Evolutionary conservation across 2,888 invertebrate species (phyloP), one percentile per base, ranked within the genome.

Genomic region (Hemithea aestivaria): DNA sequence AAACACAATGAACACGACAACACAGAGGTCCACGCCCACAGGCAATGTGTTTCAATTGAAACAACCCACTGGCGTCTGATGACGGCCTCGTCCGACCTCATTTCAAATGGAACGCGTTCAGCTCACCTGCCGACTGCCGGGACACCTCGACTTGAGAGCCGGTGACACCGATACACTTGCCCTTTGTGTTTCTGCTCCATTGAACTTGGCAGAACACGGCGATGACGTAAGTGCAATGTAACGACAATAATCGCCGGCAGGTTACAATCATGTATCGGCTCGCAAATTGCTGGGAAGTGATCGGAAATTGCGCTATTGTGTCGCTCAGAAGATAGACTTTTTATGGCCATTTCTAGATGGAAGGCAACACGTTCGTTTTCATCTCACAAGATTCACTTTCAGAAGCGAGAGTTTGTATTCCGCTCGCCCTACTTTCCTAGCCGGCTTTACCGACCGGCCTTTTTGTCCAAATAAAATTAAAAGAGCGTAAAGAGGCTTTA

Each of bases 21-120:
- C 53, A 49, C 43, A 43, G 55, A 60, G 55, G 52, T 52, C 57
- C 66, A 35, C 46, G 59, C 69, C 72, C 65, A 67, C 69, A 59
- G 62, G 51, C 69, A 68, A 72, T 73, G 60, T 65, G 62, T 62
- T 66, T 66, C 73, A 74, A 73, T 77, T 73, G 73, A 69, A 63
- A 56, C 70, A 65, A 62, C 69, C 64, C 64, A 66, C 62, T 45
- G 50, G 49, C 56, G 56, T 49, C 51, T 54, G 57, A 54, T 56
- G 57, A 52, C 65, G 64, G 62, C 57, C 64, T 62, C 64, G 58
- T 66, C 66, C 69, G 75, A 76, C 79, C 79, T 67, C 73, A 66
- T 74, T 80, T 51, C 57, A 55, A 67, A 61, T 58, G 61, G 56
- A 62, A 62, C 66, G 55, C 24, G 33, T 44, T 36, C 31, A 48